Conservation (phyloP, 2,888 invertebrate species). For the Phyto melanocephala region DNA sequence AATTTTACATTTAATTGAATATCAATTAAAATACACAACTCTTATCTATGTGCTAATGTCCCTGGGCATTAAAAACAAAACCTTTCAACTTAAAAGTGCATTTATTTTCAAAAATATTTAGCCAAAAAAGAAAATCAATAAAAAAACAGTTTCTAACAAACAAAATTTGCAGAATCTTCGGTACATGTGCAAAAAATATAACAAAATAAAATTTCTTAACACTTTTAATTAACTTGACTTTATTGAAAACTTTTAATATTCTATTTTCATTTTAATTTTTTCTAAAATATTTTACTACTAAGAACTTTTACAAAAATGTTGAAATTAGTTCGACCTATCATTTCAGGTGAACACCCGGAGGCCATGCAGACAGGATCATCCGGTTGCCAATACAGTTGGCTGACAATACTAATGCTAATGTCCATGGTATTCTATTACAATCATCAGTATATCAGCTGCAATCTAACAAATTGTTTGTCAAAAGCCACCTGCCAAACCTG, state of each 20-base stretch:
- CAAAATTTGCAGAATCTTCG: background rate
- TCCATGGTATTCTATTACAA: conserved; percentile 74
- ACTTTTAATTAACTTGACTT: background rate
- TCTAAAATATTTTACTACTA: conserved; percentile 56
- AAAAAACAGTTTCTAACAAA: background rate
- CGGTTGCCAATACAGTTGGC: conserved; percentile 78
- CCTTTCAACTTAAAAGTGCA: background rate
- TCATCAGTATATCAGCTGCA: conserved; percentile 65
- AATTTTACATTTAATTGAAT: background rate
- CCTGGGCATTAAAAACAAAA: background rate
- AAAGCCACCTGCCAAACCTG: conserved; percentile 23
- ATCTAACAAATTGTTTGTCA: conserved; percentile 41
- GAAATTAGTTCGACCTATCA: conserved; percentile 79
- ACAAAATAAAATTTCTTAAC: background rate
- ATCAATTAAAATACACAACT: background rate
- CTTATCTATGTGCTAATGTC: background rate
- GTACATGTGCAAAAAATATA: too few relatives aligned
- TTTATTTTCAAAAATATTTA: too few relatives aligned
- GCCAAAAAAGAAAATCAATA: background rate
- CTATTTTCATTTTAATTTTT: conserved; percentile 32
- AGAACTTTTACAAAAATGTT: conserved; percentile 77
- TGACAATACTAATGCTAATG: conserved; percentile 75
- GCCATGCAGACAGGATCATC: conserved; percentile 79
- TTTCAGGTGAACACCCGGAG: conserved; percentile 80
- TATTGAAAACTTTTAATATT: conserved; percentile 2